Base-by-base conservation (phyloP, 2,888 invertebrate genomes). In the Steinernema carpocapsae region DNA sequence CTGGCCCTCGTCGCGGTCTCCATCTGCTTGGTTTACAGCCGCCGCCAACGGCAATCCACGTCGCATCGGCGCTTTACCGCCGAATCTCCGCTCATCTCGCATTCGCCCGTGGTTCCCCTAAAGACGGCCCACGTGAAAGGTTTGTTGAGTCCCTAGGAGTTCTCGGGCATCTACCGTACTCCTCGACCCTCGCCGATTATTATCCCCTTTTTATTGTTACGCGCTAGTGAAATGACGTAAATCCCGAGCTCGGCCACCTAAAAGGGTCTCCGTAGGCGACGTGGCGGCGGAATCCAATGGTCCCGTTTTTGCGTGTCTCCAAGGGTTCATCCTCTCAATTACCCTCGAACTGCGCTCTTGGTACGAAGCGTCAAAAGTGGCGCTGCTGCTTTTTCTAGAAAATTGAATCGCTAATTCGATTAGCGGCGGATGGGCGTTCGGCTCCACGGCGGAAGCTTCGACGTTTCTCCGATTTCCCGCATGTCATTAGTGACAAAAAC, bases 81-180 rank as follows among this genome's bases (percentile, higher is more conserved):
- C 29, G 26, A 64, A 26, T 82, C 80, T 46, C 80, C 80, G 22
- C 76, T 80, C 29, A 82, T 82, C 64, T 72, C 74, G 17, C 56
- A 52, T n/a, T 22, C 32, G 1, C 74, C 71, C 24, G 42, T 71
- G n/a, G 74, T 64, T 14, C 70, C 56, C 14, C 56, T 74, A 24
- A 74, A 74, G 59, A 42, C 74, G 72, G 70, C 71, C 32, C 64
- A 64, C 17, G 64, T 64, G 17, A 64, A 64, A 64, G 64, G 64
- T 64, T 17, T 14, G 48, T 48, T 17, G 7, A 14, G 17, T 48
- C 17, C 48, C 48, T 3, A 10, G 37, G 4, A n/a, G 6, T 48
- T 56, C 24, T 3, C 4, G 24, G 14, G 17, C 56, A 56, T 17
- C 64, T 32, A 64, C 64, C 29, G 64, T 64, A 64, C n/a, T 32